Conservation (phyloP, 1,140 invertebrate genomes). For the Phenacoccus solenopsis region DNA sequence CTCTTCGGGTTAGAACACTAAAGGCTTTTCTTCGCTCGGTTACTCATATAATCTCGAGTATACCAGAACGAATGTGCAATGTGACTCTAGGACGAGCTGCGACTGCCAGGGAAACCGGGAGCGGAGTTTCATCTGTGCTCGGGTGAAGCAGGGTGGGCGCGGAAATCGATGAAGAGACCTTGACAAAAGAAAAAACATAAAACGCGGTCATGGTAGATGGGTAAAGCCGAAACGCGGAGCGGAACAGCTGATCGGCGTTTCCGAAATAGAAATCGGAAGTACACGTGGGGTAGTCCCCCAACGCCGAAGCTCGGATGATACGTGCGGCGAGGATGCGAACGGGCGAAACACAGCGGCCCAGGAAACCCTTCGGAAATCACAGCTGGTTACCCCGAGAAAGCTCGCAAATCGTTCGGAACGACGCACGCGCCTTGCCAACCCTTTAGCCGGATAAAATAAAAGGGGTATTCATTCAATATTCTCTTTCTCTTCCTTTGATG, state of each 20-base stretch:
- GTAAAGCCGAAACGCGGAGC: neutral
- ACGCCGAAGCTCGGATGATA: too few relatives aligned
- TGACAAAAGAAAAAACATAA: conserved; percentile 12
- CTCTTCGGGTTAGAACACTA: too few relatives aligned
- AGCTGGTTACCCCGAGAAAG: neutral
- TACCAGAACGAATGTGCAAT: neutral
- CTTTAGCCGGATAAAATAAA: neutral
- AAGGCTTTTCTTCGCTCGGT: too few relatives aligned
- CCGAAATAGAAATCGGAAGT: neutral
- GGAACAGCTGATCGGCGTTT: neutral
- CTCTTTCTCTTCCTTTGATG: neutral
- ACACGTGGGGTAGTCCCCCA: conserved; percentile 13
- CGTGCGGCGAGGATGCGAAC: neutral
- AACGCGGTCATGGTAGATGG: neutral
- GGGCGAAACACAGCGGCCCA: too few relatives aligned
- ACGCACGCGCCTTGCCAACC: neutral
- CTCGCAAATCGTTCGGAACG: neutral
- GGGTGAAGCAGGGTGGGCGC: neutral
- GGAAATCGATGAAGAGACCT: neutral
- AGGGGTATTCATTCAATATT: too few relatives aligned
- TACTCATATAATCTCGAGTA: too few relatives aligned
- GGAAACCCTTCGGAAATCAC: neutral
- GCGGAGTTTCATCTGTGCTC: neutral
- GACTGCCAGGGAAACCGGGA: too few relatives aligned
- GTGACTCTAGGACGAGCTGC: too few relatives aligned